Conservation (phyloP, 2,797 vertebrate genomes). For the Vipera latastei region DNA sequence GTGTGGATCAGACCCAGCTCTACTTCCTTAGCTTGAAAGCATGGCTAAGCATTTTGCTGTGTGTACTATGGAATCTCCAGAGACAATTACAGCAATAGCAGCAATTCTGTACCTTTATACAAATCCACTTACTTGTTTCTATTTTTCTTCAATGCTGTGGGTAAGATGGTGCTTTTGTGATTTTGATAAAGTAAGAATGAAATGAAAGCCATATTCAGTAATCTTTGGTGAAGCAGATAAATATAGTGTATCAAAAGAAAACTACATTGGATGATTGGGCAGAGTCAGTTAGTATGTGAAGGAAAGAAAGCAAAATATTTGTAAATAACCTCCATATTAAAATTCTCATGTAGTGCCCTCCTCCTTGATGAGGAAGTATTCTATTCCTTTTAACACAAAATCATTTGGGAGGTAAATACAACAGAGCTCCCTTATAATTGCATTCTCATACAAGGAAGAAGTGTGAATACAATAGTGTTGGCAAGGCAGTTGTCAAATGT, state of each 20-base stretch:
- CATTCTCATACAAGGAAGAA: slow-evolving; percentile 46
- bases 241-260: background rate
- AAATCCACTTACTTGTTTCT: background rate
- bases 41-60: accelerated
- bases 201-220: slow-evolving; percentile 12
- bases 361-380: slow-evolving; percentile 4
- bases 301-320: background rate
- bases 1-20: background rate
- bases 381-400: background rate
- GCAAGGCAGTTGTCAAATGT: slow-evolving; percentile 43
- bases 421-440: slow-evolving; percentile 49
- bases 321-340: background rate
- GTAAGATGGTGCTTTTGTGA: slow-evolving; percentile 8
- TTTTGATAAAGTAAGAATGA: background rate
- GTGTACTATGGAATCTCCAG: slow-evolving; percentile 10
- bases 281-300: background rate
- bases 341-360: slow-evolving; percentile 33
- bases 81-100: slow-evolving; percentile 1
- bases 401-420: slow-evolving; percentile 13
- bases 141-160: slow-evolving; percentile 29
- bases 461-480: slow-evolving; percentile 41
- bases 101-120: slow-evolving; percentile 4
- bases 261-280: background rate
- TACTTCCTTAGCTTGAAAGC: background rate
- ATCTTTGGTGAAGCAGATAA: background rate